Evolutionary conservation across 2,888 invertebrate genomes (phyloP).

Genomic region (Metalampra italica): DNA sequence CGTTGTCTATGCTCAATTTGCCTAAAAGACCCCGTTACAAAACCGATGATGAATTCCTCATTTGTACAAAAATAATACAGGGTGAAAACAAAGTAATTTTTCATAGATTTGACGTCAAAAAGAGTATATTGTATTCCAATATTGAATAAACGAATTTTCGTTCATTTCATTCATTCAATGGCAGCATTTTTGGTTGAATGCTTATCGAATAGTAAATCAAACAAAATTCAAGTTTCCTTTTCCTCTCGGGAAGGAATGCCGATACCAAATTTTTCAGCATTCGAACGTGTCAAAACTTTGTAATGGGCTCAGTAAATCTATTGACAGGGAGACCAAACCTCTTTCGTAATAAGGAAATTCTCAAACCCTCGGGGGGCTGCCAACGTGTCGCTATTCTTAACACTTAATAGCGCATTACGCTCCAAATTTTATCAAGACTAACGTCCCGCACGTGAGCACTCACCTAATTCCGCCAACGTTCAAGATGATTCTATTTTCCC

Average conservation of each 20-base stretch:
- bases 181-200: background rate
- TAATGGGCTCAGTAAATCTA: background rate
- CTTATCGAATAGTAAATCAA: background rate
- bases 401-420: conserved; percentile 3
- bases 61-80: too few species aligned
- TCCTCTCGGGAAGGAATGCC: background rate
- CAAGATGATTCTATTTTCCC: conserved; percentile 94
- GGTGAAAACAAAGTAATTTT: too few species aligned
- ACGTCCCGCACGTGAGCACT: conserved; percentile 14
- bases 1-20: too few species aligned
- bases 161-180: background rate
- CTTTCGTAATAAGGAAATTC: background rate
- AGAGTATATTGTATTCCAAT: too few species aligned
- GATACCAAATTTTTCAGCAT: background rate
- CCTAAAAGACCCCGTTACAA: too few species aligned
- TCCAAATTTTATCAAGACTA: conserved; percentile 4
- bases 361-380: background rate
- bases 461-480: conserved; percentile 95
- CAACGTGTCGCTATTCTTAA: background rate
- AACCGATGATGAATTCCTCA: too few species aligned
- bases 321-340: background rate
- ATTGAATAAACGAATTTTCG: background rate
- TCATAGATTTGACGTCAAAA: too few species aligned
- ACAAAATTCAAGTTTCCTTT: background rate
- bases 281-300: background rate